Evolutionary conservation across 2,797 vertebrate species (phyloP).

Genomic region (Pteronotus mesoamericanus): DNA sequence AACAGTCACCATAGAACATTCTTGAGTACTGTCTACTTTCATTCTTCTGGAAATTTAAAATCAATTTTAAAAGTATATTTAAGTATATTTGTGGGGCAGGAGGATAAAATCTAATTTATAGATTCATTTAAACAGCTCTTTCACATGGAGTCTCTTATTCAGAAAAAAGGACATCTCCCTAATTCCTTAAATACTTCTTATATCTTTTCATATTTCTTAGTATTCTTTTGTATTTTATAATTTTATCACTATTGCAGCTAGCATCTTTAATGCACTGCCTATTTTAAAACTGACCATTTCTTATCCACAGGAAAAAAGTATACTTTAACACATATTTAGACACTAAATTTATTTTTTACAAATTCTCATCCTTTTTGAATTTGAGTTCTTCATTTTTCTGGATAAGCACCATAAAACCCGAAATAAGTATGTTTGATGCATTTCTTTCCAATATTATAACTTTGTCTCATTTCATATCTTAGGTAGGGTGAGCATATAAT

Average conservation of each 20-base stretch:
- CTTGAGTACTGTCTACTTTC: background rate
- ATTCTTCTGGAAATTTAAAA: background rate
- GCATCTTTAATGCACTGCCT: background rate
- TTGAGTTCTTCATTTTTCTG: background rate
- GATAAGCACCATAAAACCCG: background rate
- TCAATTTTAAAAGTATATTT: background rate
- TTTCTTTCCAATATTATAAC: background rate
- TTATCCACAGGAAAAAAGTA: background rate
- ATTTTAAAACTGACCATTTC: background rate
- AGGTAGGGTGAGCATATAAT: background rate
- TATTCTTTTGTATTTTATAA: background rate
- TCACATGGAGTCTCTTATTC: accelerated
- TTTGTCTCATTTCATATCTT: background rate
- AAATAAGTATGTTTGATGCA: background rate
- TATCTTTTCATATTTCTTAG: background rate
- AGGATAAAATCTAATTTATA: background rate
- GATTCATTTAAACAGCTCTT: background rate
- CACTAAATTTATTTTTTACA: background rate
- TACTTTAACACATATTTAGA: background rate
- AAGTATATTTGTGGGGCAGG: background rate
- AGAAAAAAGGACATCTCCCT: background rate
- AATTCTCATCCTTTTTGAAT: background rate
- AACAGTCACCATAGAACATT: accelerated
- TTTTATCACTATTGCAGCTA: background rate
- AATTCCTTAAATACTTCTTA: background rate